Evolutionary conservation across 2,888 invertebrate genomes (phyloP).

Genomic region (Synanthedon tipuliformis): DNA sequence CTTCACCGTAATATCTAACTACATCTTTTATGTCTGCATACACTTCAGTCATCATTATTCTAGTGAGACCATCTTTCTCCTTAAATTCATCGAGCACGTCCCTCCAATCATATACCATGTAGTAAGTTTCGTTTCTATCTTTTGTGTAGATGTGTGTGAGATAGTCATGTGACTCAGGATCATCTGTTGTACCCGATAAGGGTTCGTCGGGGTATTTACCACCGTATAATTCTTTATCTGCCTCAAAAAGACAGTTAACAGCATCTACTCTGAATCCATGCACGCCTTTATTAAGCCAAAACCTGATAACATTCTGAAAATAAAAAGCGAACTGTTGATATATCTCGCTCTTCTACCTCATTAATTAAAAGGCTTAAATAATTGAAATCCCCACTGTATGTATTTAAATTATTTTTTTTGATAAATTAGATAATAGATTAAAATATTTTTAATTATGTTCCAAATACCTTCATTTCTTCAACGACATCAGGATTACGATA

Average conservation of each 20-base stretch:
- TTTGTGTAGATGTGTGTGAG: constrained; percentile 74
- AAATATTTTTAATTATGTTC: background rate
- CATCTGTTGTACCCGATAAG: constrained; percentile 43
- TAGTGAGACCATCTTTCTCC: constrained; percentile 46
- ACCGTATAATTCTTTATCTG: constrained; percentile 48
- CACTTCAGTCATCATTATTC: constrained; percentile 83
- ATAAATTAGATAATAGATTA: too few species aligned
- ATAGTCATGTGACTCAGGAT: constrained; percentile 65
- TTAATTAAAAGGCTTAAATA: background rate
- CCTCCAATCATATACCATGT: constrained; percentile 76
- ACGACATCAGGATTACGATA: constrained; percentile 75
- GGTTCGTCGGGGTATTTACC: constrained; percentile 70
- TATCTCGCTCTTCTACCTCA: background rate
- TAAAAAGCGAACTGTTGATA: too few species aligned
- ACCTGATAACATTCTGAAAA: constrained; percentile 72
- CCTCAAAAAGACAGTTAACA: constrained; percentile 74
- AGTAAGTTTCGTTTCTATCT: constrained; percentile 71
- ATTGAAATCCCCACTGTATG: background rate
- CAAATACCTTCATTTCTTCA: constrained; percentile 64
- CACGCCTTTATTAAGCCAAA: constrained; percentile 86
- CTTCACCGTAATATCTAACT: constrained; percentile 74
- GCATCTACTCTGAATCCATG: constrained; percentile 91
- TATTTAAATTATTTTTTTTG: too few species aligned
- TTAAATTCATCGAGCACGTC: constrained; percentile 71
- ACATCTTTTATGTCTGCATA: constrained; percentile 73